Evolutionary conservation across 2,888 invertebrate genomes (phyloP), one percentile per base, ranked within the genome.

Genomic region (Hylaea fasciaria): DNA sequence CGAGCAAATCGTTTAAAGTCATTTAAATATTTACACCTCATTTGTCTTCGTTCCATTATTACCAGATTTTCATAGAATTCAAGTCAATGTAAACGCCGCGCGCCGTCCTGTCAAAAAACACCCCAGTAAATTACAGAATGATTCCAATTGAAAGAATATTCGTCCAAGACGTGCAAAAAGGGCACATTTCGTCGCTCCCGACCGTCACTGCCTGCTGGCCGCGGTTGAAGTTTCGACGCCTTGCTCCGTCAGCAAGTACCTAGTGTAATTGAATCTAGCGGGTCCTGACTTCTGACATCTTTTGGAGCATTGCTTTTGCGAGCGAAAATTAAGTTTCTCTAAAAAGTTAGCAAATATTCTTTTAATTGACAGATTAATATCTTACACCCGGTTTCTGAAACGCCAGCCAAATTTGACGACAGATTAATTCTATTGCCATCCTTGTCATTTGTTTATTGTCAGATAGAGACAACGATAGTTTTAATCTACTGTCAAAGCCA

Each of bases 241-340:
- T 69, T 22, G 53, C 45, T 13, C 16, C 75, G 84, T 85, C 87
- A 87, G 85, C 84, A 70, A 22, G 22, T 22, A n/a, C n/a, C 66
- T 68, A 64, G 63, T 68, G 78, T 86, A 86, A 87, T 86, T 86
- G 85, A 86, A 86, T 86, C 83, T 81, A 83, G 81, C 62, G 85
- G 82, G 81, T 82, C 78, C 70, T 54, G 35, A 50, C 40, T 41
- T 40, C 46, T 40, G 43, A 39, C 44, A 58, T 35, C 35, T 47
- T 52, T 43, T 68, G 68, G 68, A 70, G 74, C 71, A 76, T 74
- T 76, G 78, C 78, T 81, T 82, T 76, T 75, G 77, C 81, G 74
- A 73, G 22, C 39, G 45, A 0, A 37, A 32, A 49, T 43, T 17
- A 14, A 17, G 11, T 39, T 12, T 10, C 2, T 37, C n/a, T n/a